A percentile compares a stretch with the other conserved stretches of the same genome.
Conservation (phyloP, 2,888 invertebrate species). For the Lamellibrachia satsuma region DNA sequence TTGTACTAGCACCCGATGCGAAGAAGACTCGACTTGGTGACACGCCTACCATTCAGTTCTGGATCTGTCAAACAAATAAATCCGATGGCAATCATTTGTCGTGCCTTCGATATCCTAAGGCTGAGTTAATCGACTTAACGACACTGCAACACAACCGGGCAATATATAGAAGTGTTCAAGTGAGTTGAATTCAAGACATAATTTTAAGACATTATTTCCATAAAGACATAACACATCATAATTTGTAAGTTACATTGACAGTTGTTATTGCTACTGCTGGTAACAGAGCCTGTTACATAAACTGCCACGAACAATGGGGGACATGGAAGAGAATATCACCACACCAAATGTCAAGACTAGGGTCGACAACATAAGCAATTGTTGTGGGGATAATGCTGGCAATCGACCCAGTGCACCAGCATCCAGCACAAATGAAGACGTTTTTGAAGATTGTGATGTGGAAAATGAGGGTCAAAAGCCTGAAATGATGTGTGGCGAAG, state of each 20-base stretch:
- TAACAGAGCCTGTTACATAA: not conserved
- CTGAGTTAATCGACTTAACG: not conserved
- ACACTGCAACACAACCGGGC: too few species aligned
- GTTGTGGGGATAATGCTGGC: not conserved
- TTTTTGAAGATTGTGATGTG: not conserved
- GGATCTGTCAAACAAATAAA: not conserved
- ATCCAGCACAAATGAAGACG: not conserved
- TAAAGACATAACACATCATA: too few species aligned
- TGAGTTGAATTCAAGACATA: too few species aligned
- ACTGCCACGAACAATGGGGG: not conserved
- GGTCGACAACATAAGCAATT: not conserved
- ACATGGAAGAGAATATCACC: not conserved
- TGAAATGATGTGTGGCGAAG: not conserved
- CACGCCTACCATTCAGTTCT: constrained; percentile 6
- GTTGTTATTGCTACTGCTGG: not conserved
- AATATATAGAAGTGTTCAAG: too few species aligned
- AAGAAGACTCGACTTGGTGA: not conserved
- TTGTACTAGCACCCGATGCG: not conserved
- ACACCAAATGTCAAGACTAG: not conserved
- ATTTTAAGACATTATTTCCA: too few species aligned
- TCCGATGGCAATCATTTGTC: not conserved
- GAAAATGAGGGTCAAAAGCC: not conserved
- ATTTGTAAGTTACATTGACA: not conserved
- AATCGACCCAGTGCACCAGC: not conserved
- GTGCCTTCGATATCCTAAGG: not conserved